These are phyloP conservation scores for Anseranas semipalmata DNA, from an alignment of 2,113 vertebrate genomes.

Conservation along the genomic window DNA sequence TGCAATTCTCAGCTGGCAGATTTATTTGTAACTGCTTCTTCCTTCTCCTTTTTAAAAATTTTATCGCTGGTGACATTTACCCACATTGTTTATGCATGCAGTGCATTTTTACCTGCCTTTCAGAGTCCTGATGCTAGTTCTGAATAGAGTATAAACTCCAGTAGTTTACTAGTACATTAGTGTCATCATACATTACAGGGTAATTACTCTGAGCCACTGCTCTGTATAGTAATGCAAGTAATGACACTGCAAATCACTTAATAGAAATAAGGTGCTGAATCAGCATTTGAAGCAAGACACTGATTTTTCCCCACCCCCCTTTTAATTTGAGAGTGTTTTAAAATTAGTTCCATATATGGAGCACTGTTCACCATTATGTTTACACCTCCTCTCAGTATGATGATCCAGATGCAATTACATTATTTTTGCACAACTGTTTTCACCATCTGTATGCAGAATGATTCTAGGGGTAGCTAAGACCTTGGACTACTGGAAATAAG, in stretches of 20 bases:
- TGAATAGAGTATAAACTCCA: slow-evolving; percentile 70
- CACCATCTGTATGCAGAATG: neutral
- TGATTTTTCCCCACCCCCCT: slow-evolving; percentile 15
- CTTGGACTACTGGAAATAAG: neutral
- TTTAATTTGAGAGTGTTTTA: slow-evolving; percentile 46
- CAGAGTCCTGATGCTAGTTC: slow-evolving; percentile 56
- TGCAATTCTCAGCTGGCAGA: slow-evolving; percentile 22
- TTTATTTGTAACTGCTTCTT: slow-evolving; percentile 50
- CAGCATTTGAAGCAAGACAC: slow-evolving; percentile 58
- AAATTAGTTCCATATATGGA: slow-evolving; percentile 28
- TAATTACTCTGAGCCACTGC: slow-evolving; percentile 75
- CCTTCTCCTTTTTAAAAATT: slow-evolving; percentile 28
- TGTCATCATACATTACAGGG: slow-evolving; percentile 75
- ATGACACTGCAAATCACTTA: slow-evolving; percentile 68
- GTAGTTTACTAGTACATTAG: slow-evolving; percentile 78
- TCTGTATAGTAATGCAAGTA: slow-evolving; percentile 66
- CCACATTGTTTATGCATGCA: slow-evolving; percentile 65
- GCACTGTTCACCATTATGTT: slow-evolving; percentile 51
- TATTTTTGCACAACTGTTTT: slow-evolving; percentile 46
- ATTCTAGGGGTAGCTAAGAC: neutral
- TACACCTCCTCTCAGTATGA: slow-evolving; percentile 33
- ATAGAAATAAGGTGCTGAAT: slow-evolving; percentile 70
- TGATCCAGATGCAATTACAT: neutral
- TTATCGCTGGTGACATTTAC: slow-evolving; percentile 58
- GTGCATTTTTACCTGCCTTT: slow-evolving; percentile 71